Evolutionary conservation across 1,140 invertebrate species (phyloP).

Genomic region (Onthophagus taurus): DNA sequence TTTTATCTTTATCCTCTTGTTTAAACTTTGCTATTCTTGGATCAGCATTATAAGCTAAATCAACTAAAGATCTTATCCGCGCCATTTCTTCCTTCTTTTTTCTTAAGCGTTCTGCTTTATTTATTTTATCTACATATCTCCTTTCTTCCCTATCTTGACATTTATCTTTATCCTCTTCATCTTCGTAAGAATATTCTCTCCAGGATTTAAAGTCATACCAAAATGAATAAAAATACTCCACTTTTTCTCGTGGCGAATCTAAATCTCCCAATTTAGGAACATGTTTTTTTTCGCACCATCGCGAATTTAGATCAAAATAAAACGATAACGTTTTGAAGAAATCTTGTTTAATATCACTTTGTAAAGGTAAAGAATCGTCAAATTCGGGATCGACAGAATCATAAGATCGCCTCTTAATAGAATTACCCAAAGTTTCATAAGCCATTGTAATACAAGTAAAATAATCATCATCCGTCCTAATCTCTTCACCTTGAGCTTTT

Average conservation of each 20-base stretch:
- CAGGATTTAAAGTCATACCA: constrained; percentile 99
- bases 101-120: constrained; percentile 82
- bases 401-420: constrained; percentile 74
- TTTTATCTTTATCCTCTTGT: constrained; percentile 88
- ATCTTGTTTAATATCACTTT: constrained; percentile 66
- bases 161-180: constrained; percentile 97
- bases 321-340: constrained; percentile 72
- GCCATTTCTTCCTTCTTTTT: constrained; percentile 95
- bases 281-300: constrained; percentile 85
- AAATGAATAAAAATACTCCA: constrained; percentile 80
- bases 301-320: constrained; percentile 78
- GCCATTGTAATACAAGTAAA: constrained; percentile 99
- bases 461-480: constrained; percentile 84
- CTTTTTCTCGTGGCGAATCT: constrained; percentile 57
- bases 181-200: constrained; percentile 98
- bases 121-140: constrained; percentile 96
- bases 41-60: constrained; percentile 89
- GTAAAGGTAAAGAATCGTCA: constrained; percentile 76
- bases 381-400: constrained; percentile 95
- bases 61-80: constrained; percentile 80
- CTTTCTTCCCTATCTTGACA: constrained; percentile 92
- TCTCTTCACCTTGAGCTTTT: constrained; percentile 75
- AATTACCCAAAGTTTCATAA: constrained; percentile 81
- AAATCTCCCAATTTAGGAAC: constrained; percentile 79
- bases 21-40: constrained; percentile 87